A percentile compares a stretch with the other conserved stretches of the same genome.
Evolutionary conservation across 1,140 invertebrate genomes (phyloP).

Genomic region (Zophobas morio): DNA sequence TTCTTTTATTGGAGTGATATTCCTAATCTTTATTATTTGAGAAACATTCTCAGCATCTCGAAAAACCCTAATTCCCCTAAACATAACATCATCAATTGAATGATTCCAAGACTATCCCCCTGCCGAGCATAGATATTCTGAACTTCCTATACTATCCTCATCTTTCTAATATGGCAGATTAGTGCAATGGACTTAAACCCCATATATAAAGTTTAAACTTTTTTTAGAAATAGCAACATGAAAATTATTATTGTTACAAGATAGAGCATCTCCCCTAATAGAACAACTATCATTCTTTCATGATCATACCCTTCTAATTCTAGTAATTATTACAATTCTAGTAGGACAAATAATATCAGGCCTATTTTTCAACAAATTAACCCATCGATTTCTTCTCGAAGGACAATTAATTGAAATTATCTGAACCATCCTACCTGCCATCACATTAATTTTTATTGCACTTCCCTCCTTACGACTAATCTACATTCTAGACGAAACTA

Average conservation of each 20-base stretch:
- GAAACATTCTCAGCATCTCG: conserved; percentile 67
- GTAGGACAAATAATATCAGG: conserved; percentile 73
- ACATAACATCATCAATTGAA: conserved; percentile 72
- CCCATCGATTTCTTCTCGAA: conserved; percentile 70
- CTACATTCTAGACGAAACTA: conserved; percentile 76
- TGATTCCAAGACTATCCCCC: conserved; percentile 72
- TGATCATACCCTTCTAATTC: conserved; percentile 72
- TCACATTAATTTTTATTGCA: conserved; percentile 77
- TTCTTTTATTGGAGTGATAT: conserved; percentile 70
- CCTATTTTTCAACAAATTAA: conserved; percentile 70
- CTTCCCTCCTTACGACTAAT: conserved; percentile 74
- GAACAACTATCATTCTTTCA: conserved; percentile 75
- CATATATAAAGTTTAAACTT: conserved; percentile 73
- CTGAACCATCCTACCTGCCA: conserved; percentile 74
- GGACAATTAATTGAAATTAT: conserved; percentile 74
- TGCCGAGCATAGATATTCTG: conserved; percentile 71
- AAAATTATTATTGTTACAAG: conserved; percentile 51
- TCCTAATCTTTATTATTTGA: conserved; percentile 73
- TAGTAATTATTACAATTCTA: conserved; percentile 73
- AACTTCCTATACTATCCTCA: conserved; percentile 71
- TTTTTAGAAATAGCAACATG: conserved; percentile 70
- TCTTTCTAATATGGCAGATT: conserved; percentile 73
- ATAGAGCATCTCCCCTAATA: conserved; percentile 70
- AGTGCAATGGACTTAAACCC: conserved; percentile 73
- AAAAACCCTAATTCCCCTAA: conserved; percentile 67